Percentiles rank a stretch among this genome's conserved stretches.
phyloP scores from a whole-genome alignment of 2,888 invertebrate genomes.

The Teinopalpus imperialis region DNA sequence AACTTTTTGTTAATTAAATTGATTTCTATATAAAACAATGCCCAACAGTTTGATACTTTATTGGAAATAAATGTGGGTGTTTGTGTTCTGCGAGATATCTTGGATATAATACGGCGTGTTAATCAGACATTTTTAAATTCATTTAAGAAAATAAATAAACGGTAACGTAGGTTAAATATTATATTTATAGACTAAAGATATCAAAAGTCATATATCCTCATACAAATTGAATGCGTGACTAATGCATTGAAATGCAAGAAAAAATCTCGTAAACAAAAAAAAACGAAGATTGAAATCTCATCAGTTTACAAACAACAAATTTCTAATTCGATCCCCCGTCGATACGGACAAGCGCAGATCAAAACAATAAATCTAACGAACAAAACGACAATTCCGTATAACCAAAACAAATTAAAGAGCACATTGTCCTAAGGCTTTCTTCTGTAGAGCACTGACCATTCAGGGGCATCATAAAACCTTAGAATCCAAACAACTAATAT shows the following conservation, averaged over 20 bases:
- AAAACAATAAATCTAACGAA: constrained; percentile 58
- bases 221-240: constrained; percentile 1
- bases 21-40: too few relatives aligned
- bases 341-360: constrained; percentile 45
- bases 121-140: too few relatives aligned
- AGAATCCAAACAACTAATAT: constrained; percentile 45
- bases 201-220: not conserved
- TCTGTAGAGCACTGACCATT: constrained; percentile 59
- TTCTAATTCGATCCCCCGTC: constrained; percentile 41
- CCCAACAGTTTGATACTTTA: too few relatives aligned
- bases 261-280: constrained; percentile 15
- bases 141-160: too few relatives aligned
- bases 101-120: too few relatives aligned
- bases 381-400: constrained; percentile 58
- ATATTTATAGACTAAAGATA: too few relatives aligned
- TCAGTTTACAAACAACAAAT: constrained; percentile 29
- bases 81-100: too few relatives aligned
- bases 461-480: constrained; percentile 63
- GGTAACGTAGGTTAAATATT: too few relatives aligned
- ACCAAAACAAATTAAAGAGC: constrained; percentile 77
- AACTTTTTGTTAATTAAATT: too few relatives aligned
- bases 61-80: too few relatives aligned
- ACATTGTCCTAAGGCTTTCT: constrained; percentile 37
- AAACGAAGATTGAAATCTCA: constrained; percentile 32
- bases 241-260: constrained; percentile 29